Evolutionary conservation across 2,797 vertebrate genomes (phyloP).

Genomic region (Melanotaenia pygmaea): DNA sequence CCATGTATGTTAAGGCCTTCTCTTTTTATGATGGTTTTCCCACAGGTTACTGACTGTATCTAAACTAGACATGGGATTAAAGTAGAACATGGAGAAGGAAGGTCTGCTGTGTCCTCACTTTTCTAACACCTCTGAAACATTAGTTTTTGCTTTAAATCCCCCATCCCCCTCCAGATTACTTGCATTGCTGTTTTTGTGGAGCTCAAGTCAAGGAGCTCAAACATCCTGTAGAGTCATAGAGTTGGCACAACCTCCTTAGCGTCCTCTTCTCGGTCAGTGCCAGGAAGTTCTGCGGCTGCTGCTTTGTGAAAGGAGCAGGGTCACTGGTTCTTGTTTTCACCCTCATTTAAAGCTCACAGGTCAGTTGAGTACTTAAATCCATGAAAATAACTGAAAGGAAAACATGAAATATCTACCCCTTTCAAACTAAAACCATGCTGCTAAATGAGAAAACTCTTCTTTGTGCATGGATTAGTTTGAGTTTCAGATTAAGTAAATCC

Average conservation of each 20-base stretch:
- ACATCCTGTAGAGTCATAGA: background rate
- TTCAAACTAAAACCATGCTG: slow-evolving; percentile 12
- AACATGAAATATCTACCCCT: slow-evolving; percentile 18
- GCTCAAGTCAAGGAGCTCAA: background rate
- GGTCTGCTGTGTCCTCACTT: slow-evolving; percentile 51
- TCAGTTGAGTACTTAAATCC: slow-evolving; percentile 25
- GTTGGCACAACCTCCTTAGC: slow-evolving; percentile 5
- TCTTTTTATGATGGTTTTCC: slow-evolving; percentile 74
- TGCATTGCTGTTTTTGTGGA: background rate
- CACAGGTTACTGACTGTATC: slow-evolving; percentile 77
- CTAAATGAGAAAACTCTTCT: slow-evolving; percentile 8
- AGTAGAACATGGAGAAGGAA: slow-evolving; percentile 62
- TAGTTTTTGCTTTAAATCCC: background rate
- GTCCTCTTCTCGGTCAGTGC: background rate
- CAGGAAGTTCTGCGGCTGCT: slow-evolving; percentile 24
- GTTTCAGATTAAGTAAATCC: slow-evolving; percentile 28
- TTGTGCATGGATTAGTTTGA: slow-evolving; percentile 20
- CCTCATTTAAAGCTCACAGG: slow-evolving; percentile 2
- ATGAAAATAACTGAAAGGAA: slow-evolving; percentile 15
- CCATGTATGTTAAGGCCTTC: slow-evolving; percentile 72
- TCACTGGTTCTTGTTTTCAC: slow-evolving; percentile 2
- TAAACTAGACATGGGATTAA: slow-evolving; percentile 79
- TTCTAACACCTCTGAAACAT: slow-evolving; percentile 1
- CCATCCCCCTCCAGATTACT: background rate
- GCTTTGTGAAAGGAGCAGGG: background rate